Conservation (phyloP, 2,113 vertebrate species). For the Sciurus niger region DNA sequence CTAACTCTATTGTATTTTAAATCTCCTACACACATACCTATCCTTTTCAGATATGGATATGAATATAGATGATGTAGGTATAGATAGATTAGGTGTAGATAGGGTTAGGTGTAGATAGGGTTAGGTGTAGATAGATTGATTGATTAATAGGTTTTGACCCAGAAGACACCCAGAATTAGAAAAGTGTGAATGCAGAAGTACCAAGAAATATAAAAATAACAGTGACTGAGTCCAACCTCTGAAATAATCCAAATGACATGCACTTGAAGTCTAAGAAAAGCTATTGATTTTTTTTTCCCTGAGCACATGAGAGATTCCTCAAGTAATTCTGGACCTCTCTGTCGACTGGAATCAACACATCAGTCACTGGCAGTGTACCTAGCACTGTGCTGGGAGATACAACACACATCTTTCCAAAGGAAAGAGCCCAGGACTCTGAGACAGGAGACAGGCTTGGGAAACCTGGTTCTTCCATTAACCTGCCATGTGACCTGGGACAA, state of each 20-base stretch:
- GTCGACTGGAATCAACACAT: neutral
- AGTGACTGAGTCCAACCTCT: neutral
- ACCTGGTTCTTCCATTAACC: neutral
- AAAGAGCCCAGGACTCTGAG: neutral
- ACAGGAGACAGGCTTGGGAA: neutral
- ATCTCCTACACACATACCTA: neutral
- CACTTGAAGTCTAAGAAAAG: conserved; percentile 37
- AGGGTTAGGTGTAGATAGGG: neutral
- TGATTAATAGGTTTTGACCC: neutral
- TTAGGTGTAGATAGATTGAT: neutral
- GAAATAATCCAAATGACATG: conserved; percentile 13
- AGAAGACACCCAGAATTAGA: neutral
- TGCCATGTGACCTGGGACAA: neutral
- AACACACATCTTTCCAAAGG: neutral
- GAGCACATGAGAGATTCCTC: neutral
- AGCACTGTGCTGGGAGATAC: neutral
- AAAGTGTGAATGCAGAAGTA: neutral
- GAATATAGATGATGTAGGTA: neutral
- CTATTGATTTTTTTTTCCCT: neutral
- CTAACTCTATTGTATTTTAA: neutral
- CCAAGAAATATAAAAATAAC: conserved; percentile 2
- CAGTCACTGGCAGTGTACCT: neutral
- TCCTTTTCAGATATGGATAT: neutral
- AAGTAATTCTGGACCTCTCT: neutral
- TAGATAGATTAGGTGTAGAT: neutral